Conservation (phyloP, 2,888 invertebrate species). For the Ophion ellenae region DNA sequence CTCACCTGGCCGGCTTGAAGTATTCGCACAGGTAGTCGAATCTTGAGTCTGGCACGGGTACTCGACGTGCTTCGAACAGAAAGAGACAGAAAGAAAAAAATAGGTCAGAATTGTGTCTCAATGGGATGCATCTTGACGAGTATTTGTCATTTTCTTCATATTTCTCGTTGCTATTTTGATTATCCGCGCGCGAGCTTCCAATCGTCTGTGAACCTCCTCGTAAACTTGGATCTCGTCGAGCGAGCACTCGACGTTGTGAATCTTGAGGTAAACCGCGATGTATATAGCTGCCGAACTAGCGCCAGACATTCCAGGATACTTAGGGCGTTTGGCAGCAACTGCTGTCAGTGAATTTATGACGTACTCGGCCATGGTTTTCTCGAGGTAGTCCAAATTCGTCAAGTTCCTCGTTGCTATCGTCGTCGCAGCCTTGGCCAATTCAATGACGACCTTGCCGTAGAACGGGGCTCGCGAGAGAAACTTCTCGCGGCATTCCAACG, state of each 20-base stretch:
- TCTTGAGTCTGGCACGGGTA: constrained; percentile 97
- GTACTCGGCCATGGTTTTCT: constrained; percentile 86
- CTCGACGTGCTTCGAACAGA: constrained; percentile 90
- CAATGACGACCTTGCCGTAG: constrained; percentile 84
- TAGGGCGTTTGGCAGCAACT: constrained; percentile 85
- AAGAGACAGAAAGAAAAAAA: constrained; percentile 73
- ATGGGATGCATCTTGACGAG: constrained; percentile 79
- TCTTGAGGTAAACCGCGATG: constrained; percentile 86
- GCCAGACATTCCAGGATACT: constrained; percentile 86
- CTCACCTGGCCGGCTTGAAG: constrained; percentile 96
- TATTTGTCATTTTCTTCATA: constrained; percentile 86
- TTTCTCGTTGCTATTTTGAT: constrained; percentile 83
- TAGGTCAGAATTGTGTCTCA: constrained; percentile 54
- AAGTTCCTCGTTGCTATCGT: constrained; percentile 84
- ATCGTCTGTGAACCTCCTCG: constrained; percentile 81
- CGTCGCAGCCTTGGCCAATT: constrained; percentile 81
- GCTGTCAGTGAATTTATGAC: constrained; percentile 86
- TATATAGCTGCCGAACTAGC: constrained; percentile 85
- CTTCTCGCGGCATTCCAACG: constrained; percentile 84
- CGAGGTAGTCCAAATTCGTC: constrained; percentile 87
- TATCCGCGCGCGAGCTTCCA: constrained; percentile 83
- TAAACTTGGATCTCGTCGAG: constrained; percentile 81
- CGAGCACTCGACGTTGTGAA: constrained; percentile 80
- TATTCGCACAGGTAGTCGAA: constrained; percentile 97
- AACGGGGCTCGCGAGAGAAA: constrained; percentile 85